phyloP scores from a whole-genome alignment of 2,888 invertebrate genomes.

The Tetragonisca angustula region DNA sequence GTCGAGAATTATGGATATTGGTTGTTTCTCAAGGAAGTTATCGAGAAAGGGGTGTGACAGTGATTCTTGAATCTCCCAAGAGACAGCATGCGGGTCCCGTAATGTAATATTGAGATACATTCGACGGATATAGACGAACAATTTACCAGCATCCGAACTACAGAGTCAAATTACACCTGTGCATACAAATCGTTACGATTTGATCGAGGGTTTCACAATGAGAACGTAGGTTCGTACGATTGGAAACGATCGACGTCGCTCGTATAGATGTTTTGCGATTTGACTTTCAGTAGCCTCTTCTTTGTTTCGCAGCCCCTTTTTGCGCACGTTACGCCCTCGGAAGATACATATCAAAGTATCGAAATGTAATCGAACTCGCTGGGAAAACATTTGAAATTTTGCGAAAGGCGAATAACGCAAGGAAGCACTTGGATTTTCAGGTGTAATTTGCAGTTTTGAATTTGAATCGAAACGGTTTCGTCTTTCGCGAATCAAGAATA shows the following conservation, averaged over 20 bases:
- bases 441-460: neutral
- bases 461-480: neutral
- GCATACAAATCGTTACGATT: conserved; percentile 25
- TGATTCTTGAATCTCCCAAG: conserved; percentile 39
- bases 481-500: no score
- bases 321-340: neutral
- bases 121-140: conserved; percentile 65
- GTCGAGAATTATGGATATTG: no score
- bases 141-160: conserved; percentile 68
- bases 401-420: no score
- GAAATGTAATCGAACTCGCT: neutral
- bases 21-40: conserved; percentile 26
- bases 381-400: neutral
- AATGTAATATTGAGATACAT: conserved; percentile 69
- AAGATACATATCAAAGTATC: conserved; percentile 13
- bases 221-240: neutral
- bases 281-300: neutral
- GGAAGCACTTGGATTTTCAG: no score
- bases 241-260: conserved; percentile 8
- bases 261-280: neutral
- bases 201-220: neutral
- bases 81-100: conserved; percentile 71
- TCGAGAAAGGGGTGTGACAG: conserved; percentile 26
- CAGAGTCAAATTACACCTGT: conserved; percentile 66
- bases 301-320: neutral